A percentile compares a stretch with the other conserved stretches of the same genome.
Conservation (phyloP, 2,797 vertebrate species). For the Pogonophryne albipinna region DNA sequence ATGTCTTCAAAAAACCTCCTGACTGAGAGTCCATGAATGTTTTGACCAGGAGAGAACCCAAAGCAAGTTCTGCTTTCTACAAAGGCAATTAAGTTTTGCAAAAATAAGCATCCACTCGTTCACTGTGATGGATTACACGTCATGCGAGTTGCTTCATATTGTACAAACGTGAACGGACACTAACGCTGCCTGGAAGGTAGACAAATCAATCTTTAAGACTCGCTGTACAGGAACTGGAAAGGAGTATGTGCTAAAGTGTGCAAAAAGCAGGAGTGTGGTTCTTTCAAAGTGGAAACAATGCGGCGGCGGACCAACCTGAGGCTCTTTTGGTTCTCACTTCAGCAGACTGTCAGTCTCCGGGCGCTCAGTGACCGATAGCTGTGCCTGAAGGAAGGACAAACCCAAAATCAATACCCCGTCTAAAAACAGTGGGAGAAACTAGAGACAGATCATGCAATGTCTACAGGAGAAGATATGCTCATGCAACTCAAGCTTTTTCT, state of each 20-base stretch:
- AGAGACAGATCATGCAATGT: constrained; percentile 89
- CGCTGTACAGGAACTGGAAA: not conserved
- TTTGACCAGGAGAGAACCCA: constrained; percentile 1
- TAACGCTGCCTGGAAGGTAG: constrained; percentile 12
- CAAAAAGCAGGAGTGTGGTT: not conserved
- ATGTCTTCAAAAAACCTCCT: not conserved
- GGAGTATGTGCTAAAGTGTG: constrained; percentile 4
- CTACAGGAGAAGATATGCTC: constrained; percentile 85
- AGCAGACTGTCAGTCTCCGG: constrained; percentile 70
- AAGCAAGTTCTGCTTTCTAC: not conserved
- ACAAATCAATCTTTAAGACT: constrained; percentile 27
- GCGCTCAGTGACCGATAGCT: constrained; percentile 63
- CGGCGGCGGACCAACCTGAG: constrained; percentile 70
- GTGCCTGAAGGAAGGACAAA: constrained; percentile 82
- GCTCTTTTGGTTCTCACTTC: constrained; percentile 42
- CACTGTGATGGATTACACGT: constrained; percentile 18
- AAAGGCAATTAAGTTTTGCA: constrained; percentile 10
- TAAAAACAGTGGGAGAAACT: constrained; percentile 64
- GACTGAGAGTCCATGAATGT: constrained; percentile 11
- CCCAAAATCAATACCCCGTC: constrained; percentile 77
- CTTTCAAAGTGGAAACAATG: constrained; percentile 1
- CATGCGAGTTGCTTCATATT: constrained; percentile 7
- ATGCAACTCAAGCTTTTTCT: constrained; percentile 92
- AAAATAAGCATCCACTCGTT: not conserved
- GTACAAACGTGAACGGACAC: constrained; percentile 9